A percentile compares a stretch with the other conserved stretches of the same genome.
phyloP scores from a whole-genome alignment of 92 coral and sea anemone genomes.

The Siderastrea siderea region DNA sequence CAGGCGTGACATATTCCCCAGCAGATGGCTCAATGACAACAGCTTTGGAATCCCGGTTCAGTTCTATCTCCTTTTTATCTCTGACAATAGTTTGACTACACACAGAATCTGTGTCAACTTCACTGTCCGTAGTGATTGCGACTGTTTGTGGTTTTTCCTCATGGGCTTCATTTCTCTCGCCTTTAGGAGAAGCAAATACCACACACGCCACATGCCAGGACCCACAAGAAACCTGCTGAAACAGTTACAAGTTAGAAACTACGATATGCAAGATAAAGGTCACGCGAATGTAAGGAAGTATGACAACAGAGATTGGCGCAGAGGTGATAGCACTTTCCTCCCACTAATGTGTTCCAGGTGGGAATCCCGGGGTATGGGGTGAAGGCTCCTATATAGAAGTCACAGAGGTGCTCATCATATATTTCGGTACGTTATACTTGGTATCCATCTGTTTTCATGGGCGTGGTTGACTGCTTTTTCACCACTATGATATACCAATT shows the following conservation, averaged over 20 bases:
- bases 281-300: neutral
- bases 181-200: conserved; percentile 41
- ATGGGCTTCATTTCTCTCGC: neutral
- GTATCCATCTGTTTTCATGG: too few species aligned
- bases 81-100: neutral
- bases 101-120: neutral
- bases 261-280: neutral
- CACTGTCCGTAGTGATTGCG: neutral
- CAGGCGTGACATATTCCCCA: neutral
- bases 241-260: neutral
- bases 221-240: conserved; percentile 90
- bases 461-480: too few species aligned
- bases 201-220: conserved; percentile 97
- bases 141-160: neutral
- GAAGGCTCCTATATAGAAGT: too few species aligned
- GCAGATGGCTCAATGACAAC: neutral
- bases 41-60: neutral
- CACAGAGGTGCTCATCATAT: too few species aligned
- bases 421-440: too few species aligned
- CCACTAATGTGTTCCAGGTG: too few species aligned
- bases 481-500: too few species aligned
- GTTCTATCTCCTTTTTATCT: neutral
- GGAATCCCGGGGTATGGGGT: too few species aligned
- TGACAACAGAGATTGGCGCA: too few species aligned
- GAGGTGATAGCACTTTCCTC: too few species aligned